phyloP scores from a whole-genome alignment of 2,888 invertebrate species.

The Lordiphosa andalusiaca region DNA sequence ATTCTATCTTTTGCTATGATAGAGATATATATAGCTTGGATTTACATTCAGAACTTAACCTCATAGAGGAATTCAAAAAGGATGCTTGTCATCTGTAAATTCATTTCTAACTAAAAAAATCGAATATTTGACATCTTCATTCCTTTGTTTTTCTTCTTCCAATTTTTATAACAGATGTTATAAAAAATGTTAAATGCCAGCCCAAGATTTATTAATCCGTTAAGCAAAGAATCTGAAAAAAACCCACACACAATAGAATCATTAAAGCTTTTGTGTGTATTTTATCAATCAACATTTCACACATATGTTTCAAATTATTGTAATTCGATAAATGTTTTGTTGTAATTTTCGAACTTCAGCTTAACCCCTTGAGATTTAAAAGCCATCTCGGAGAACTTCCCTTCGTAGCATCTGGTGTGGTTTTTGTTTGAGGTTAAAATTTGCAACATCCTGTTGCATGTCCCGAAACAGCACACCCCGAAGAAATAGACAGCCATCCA shows the following conservation, averaged over 20 bases:
- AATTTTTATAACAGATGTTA: background rate
- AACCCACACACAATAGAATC: constrained; percentile 18
- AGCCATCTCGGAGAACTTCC: background rate
- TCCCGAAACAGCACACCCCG: constrained; percentile 26
- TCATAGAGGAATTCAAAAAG: too few species aligned
- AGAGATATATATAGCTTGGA: too few species aligned
- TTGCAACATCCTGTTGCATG: constrained; percentile 67
- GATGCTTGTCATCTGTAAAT: too few species aligned
- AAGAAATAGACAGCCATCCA: constrained; percentile 8
- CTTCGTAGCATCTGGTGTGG: constrained; percentile 46
- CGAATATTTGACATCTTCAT: too few species aligned
- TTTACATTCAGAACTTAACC: too few species aligned
- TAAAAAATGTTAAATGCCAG: constrained; percentile 2
- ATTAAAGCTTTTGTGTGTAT: constrained; percentile 15
- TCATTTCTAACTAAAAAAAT: too few species aligned
- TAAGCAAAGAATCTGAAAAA: background rate
- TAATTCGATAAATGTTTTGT: constrained; percentile 49
- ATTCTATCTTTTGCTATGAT: too few species aligned
- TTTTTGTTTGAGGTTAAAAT: constrained; percentile 37
- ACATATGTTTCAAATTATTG: constrained; percentile 44
- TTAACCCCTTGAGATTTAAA: constrained; percentile 48
- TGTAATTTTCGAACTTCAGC: constrained; percentile 26
- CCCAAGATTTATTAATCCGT: constrained; percentile 4
- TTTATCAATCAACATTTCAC: constrained; percentile 6
- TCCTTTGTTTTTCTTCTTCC: too few species aligned